These are phyloP conservation scores for Scaptomyza polygonia DNA, from an alignment of 2,888 invertebrate genomes.

Conservation along the genomic window DNA sequence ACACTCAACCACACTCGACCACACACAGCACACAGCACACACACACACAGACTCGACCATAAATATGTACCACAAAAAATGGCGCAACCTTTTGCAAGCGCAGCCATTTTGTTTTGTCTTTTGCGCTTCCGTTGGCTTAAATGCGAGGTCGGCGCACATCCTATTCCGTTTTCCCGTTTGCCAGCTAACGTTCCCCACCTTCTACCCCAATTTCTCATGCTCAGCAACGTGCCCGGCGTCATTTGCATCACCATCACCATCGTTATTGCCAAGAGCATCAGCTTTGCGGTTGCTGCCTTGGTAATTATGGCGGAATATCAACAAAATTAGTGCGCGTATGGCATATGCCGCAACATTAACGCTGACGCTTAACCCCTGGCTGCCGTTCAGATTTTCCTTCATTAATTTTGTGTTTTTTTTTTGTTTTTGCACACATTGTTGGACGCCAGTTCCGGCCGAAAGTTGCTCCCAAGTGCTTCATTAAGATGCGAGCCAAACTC, in stretches of 20 bases:
- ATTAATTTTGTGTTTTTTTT: too few relatives aligned
- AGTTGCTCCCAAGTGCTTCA: slow-evolving; percentile 74
- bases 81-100: slow-evolving; percentile 71
- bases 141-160: slow-evolving; percentile 67
- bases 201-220: not conserved
- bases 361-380: slow-evolving; percentile 47
- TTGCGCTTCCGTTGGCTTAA: slow-evolving; percentile 73
- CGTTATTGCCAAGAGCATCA: slow-evolving; percentile 13
- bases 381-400: slow-evolving; percentile 64
- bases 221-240: slow-evolving; percentile 25
- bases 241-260: slow-evolving; percentile 13
- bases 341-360: slow-evolving; percentile 56
- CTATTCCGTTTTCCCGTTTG: slow-evolving; percentile 39
- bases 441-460: slow-evolving; percentile 49
- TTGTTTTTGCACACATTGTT: slow-evolving; percentile 47
- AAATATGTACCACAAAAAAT: slow-evolving; percentile 50
- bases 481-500: slow-evolving; percentile 68
- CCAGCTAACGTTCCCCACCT: slow-evolving; percentile 21
- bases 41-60: not conserved
- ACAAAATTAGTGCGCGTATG: slow-evolving; percentile 57
- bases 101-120: slow-evolving; percentile 77
- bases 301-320: slow-evolving; percentile 71
- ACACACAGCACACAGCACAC: slow-evolving; percentile 2
- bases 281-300: slow-evolving; percentile 27
- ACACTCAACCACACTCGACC: slow-evolving; percentile 1